Evolutionary conservation across 2,888 invertebrate species (phyloP).

Genomic region (Hirtodrosophila trivittata): DNA sequence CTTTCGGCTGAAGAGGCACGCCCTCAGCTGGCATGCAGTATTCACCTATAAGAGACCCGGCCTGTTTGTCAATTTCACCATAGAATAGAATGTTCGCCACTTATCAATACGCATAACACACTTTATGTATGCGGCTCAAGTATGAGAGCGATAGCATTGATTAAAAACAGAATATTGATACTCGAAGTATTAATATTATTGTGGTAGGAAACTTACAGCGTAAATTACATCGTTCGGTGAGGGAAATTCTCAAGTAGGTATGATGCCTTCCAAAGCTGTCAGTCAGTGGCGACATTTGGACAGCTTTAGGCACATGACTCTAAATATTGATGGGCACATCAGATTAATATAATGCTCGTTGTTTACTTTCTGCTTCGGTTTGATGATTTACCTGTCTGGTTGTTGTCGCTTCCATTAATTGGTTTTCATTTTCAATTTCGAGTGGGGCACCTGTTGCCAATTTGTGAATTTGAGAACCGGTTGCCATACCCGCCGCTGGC

Average conservation of each 20-base stretch:
- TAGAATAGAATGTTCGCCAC: background rate
- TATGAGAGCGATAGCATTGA: conserved; percentile 31
- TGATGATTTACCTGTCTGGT: conserved; percentile 33
- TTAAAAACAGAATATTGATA: background rate
- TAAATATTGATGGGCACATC: background rate
- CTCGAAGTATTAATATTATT: conserved; percentile 9
- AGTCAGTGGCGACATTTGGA: conserved; percentile 84
- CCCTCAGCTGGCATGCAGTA: conserved; percentile 99
- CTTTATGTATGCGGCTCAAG: conserved; percentile 4
- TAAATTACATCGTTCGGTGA: conserved; percentile 98
- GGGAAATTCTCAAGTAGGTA: conserved; percentile 96
- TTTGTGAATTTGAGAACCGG: conserved; percentile 64
- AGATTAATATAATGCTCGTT: background rate
- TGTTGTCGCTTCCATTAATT: conserved; percentile 2
- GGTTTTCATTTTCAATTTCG: conserved; percentile 33
- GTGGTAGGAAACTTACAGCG: conserved; percentile 89
- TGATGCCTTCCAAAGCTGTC: conserved; percentile 95
- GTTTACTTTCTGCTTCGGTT: background rate
- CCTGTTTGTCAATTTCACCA: conserved; percentile 31
- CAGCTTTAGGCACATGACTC: conserved; percentile 4
- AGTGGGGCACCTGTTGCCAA: conserved; percentile 50
- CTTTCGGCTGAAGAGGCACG: conserved; percentile 90
- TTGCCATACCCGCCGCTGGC: conserved; percentile 43
- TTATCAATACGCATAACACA: conserved; percentile 21
- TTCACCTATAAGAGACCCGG: conserved; percentile 89